These are phyloP conservation scores for Coelogynopora nodosa DNA, from an alignment of 2,888 invertebrate genomes.

Conservation along the genomic window DNA sequence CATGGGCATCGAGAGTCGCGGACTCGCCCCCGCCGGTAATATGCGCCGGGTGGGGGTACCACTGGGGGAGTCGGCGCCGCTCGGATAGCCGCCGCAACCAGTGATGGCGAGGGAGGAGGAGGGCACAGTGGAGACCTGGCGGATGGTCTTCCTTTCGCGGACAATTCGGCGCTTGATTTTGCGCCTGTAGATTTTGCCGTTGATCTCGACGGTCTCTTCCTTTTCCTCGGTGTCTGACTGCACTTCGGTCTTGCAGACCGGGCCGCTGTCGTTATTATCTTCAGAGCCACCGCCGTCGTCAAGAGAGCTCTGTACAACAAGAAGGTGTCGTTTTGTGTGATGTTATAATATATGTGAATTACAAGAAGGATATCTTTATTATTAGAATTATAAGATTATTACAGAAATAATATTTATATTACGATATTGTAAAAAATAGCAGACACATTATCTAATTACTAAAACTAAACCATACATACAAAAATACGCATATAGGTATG, in stretches of 20 bases:
- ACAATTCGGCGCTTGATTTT: neutral
- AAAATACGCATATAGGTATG: too few species aligned
- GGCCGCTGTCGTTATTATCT: neutral
- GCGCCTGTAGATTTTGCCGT: neutral
- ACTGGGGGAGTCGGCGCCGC: neutral
- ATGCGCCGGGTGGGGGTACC: neutral
- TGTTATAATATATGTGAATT: too few species aligned
- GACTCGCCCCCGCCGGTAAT: neutral
- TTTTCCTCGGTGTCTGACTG: neutral
- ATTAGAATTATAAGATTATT: too few species aligned
- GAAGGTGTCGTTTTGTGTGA: too few species aligned
- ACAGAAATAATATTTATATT: too few species aligned
- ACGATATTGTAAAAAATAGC: too few species aligned
- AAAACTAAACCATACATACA: too few species aligned
- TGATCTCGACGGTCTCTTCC: neutral
- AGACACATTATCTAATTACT: too few species aligned
- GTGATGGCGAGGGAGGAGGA: neutral
- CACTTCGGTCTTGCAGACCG: neutral
- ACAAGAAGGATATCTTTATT: too few species aligned
- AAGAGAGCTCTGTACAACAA: neutral
- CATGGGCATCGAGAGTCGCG: neutral
- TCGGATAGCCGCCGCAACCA: neutral
- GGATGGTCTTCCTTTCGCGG: neutral
- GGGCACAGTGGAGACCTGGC: neutral
- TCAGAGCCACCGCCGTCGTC: neutral